A percentile compares a stretch with the other conserved stretches of the same genome.
Conservation (phyloP, 37 sponge, comb jelly and placozoan species). For the Spongilla lacustris region DNA sequence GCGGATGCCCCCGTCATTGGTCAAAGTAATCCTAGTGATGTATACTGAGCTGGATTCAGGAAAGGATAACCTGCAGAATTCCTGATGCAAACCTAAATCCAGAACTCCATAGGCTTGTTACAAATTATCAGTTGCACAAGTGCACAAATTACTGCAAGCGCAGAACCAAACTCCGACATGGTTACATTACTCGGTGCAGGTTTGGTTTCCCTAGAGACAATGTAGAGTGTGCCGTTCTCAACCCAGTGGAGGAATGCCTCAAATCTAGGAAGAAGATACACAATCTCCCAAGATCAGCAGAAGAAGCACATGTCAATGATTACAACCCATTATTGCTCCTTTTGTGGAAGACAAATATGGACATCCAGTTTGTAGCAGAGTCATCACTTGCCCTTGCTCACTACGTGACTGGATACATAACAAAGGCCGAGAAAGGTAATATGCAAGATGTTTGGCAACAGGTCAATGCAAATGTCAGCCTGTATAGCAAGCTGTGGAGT, state of each 20-base stretch:
- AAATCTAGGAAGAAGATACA: no score
- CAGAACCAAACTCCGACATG: no score
- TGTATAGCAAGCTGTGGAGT: slow-evolving; percentile 35
- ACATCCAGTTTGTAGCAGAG: slow-evolving; percentile 57
- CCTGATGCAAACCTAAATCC: slow-evolving; percentile 46
- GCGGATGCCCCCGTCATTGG: no score
- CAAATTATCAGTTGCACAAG: slow-evolving; percentile 28
- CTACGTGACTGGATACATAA: slow-evolving; percentile 60
- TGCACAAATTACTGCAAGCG: no score
- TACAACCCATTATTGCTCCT: slow-evolving; percentile 61
- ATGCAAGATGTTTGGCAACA: slow-evolving; percentile 53
- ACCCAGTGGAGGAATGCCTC: no score
- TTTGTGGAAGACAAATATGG: slow-evolving; percentile 64
- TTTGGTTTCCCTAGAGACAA: no score
- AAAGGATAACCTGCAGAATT: slow-evolving; percentile 62
- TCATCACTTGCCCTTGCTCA: slow-evolving; percentile 41
- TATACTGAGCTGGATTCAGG: no score
- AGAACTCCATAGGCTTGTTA: slow-evolving; percentile 55
- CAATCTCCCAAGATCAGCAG: no score
- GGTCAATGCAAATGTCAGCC: not conserved
- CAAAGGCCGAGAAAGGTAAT: slow-evolving; percentile 63
- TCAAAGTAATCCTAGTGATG: no score
- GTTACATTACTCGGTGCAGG: no score
- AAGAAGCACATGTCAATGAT: slow-evolving; percentile 65
- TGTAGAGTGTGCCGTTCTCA: no score